Conservation (phyloP, 2,888 invertebrate species). For the Trichogramma evanescens region DNA sequence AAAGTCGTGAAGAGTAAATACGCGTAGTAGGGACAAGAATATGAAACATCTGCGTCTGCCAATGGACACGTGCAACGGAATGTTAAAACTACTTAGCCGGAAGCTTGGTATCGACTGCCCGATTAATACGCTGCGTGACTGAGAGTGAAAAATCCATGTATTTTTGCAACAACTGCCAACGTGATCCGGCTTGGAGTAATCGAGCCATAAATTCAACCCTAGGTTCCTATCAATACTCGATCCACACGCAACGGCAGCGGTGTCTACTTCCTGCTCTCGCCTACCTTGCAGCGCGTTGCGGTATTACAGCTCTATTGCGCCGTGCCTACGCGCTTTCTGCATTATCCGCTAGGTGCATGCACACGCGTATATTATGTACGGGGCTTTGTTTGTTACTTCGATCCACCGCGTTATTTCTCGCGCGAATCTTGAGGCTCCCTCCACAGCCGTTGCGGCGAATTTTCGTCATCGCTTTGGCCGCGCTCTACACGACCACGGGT, state of each 20-base stretch:
- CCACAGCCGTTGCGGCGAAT: too few species aligned
- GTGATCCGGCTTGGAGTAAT: background rate
- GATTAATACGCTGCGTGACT: too few species aligned
- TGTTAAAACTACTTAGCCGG: too few species aligned
- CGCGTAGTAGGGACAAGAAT: too few species aligned
- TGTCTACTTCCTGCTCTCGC: conserved; percentile 10
- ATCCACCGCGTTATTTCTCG: background rate
- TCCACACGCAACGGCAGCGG: background rate
- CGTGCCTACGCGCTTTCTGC: conserved; percentile 13
- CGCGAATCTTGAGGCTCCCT: background rate
- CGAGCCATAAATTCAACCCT: background rate
- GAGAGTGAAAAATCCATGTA: too few species aligned
- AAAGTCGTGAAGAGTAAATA: too few species aligned
- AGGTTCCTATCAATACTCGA: too few species aligned
- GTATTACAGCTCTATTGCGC: background rate
- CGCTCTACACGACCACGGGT: conserved; percentile 12
- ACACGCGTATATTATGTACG: conserved; percentile 10
- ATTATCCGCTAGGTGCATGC: conserved; percentile 2
- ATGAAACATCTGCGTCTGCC: too few species aligned
- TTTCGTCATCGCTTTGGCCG: background rate
- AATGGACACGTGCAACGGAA: too few species aligned
- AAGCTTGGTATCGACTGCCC: too few species aligned
- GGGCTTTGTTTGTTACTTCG: background rate
- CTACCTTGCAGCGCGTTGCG: background rate
- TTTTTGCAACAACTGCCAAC: too few species aligned